Percentiles rank a stretch among this genome's conserved stretches.
Conservation (phyloP, 1,140 invertebrate species). For the Procambarus virginalis region DNA sequence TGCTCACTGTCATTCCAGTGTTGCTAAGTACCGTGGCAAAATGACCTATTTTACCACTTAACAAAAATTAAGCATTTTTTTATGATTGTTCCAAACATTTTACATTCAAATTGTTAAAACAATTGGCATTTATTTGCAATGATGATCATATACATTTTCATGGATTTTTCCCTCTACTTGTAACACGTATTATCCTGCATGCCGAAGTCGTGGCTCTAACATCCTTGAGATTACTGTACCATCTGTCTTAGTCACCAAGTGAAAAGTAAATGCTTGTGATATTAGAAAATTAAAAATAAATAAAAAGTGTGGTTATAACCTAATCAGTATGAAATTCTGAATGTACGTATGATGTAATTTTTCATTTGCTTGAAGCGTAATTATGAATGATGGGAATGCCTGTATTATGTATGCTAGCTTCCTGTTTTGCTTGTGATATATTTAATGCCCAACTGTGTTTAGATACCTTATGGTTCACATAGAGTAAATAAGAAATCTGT, state of each 20-base stretch:
- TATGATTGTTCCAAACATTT: no score
- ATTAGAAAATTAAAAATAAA: slow-evolving; percentile 51
- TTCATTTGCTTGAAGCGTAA: slow-evolving; percentile 15
- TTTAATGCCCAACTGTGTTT: slow-evolving; percentile 3
- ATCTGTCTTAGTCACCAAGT: slow-evolving; percentile 50
- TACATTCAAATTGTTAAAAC: background rate
- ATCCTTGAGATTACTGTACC: slow-evolving; percentile 22
- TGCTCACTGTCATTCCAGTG: slow-evolving; percentile 7
- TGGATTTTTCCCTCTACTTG: background rate
- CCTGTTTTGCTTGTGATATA: slow-evolving; percentile 34
- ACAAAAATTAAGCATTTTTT: background rate
- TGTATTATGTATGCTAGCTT: background rate
- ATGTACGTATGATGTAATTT: slow-evolving; percentile 4
- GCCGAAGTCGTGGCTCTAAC: slow-evolving; percentile 24
- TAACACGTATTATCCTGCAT: slow-evolving; percentile 16
- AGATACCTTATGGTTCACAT: slow-evolving; percentile 18
- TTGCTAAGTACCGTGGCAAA: slow-evolving; percentile 15
- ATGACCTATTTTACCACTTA: background rate
- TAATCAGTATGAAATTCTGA: slow-evolving; percentile 45
- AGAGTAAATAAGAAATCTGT: slow-evolving; percentile 6
- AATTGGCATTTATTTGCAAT: background rate
- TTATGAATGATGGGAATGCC: slow-evolving; percentile 4
- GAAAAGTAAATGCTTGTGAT: slow-evolving; percentile 45
- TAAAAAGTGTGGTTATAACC: slow-evolving; percentile 68
- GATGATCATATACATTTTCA: background rate